Evolutionary conservation across 2,113 vertebrate species (phyloP).

Genomic region (Misgurnus anguillicaudatus): DNA sequence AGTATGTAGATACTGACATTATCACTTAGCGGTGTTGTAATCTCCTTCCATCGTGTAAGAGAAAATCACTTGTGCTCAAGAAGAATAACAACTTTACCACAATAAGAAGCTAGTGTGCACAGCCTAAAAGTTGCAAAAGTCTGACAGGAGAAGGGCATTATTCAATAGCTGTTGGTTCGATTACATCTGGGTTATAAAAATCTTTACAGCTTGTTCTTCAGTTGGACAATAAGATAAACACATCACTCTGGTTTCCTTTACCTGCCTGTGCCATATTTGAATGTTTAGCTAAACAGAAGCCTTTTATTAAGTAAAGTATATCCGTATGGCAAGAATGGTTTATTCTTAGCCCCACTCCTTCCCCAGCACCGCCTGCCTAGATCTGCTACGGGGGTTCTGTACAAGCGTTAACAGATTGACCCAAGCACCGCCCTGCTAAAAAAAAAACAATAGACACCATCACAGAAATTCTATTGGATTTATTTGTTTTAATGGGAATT

Average conservation of each 20-base stretch:
- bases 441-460: no score
- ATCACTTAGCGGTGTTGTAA: not conserved
- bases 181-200: not conserved
- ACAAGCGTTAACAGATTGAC: no score
- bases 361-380: no score
- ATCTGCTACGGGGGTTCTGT: no score
- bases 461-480: no score
- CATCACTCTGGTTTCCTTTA: not conserved
- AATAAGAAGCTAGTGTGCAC: not conserved
- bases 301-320: not conserved
- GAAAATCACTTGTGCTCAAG: not conserved
- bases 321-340: not conserved
- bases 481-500: no score
- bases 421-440: no score
- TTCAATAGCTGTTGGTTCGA: not conserved
- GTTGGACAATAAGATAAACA: not conserved
- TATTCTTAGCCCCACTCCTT: no score
- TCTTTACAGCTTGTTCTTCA: not conserved
- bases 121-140: not conserved
- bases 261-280: not conserved
- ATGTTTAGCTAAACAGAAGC: not conserved
- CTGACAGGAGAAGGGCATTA: not conserved
- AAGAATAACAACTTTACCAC: not conserved
- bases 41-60: not conserved
- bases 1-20: not conserved